Evolutionary conservation across 1,140 invertebrate genomes (phyloP).

Genomic region (Drosophila lacertosa): DNA sequence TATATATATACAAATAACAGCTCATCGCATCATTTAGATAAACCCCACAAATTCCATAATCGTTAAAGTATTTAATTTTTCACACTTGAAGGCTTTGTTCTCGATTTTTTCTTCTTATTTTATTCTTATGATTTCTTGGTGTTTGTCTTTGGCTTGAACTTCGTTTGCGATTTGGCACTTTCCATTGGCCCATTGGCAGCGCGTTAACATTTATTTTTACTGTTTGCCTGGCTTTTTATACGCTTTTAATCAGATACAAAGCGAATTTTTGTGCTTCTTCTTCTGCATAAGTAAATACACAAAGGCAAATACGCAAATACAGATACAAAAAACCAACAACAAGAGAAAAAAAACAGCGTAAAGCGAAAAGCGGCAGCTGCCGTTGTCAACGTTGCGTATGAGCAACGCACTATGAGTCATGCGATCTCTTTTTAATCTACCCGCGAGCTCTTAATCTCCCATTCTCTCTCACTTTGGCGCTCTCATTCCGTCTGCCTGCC

Average conservation of each 20-base stretch:
- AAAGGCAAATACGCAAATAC: slow-evolving; percentile 22
- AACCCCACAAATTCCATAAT: no score
- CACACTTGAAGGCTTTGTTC: not conserved
- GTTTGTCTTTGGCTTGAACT: slow-evolving; percentile 24
- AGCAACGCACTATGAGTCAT: slow-evolving; percentile 52
- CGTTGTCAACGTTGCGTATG: slow-evolving; percentile 57
- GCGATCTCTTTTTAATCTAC: slow-evolving; percentile 6
- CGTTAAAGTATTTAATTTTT: slow-evolving; percentile 9
- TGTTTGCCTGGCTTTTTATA: slow-evolving; percentile 15
- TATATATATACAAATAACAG: no score
- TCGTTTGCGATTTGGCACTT: slow-evolving; percentile 13
- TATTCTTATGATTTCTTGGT: not conserved
- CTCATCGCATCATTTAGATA: no score
- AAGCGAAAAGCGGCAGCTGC: slow-evolving; percentile 20
- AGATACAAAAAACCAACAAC: not conserved
- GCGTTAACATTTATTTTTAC: slow-evolving; percentile 34
- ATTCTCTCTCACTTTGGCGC: not conserved
- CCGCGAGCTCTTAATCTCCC: not conserved
- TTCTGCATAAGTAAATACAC: slow-evolving; percentile 46
- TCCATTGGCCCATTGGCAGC: not conserved
- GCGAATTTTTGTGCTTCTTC: slow-evolving; percentile 16
- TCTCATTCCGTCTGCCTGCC: not conserved
- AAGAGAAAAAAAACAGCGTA: not conserved
- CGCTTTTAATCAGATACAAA: slow-evolving; percentile 61
- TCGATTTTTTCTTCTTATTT: no score